Evolutionary conservation across 1,140 invertebrate species (phyloP).

Genomic region (Diprion similis): DNA sequence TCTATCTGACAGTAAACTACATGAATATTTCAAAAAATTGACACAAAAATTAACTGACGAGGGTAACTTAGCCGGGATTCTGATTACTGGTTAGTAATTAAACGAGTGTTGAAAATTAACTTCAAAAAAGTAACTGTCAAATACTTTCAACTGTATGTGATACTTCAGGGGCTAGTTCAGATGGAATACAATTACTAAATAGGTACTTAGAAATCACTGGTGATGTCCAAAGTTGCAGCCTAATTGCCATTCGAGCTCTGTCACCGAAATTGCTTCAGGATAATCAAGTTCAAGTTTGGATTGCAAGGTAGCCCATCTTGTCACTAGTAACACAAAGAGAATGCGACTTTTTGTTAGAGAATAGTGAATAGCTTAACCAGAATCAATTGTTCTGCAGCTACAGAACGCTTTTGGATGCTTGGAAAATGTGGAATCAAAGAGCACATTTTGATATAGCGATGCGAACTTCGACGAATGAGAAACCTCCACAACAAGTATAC

Average conservation of each 20-base stretch:
- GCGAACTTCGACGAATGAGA: conserved; percentile 67
- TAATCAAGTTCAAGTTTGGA: conserved; percentile 74
- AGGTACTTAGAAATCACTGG: conserved; percentile 88
- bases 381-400: conserved; percentile 65
- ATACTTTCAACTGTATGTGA: conserved; percentile 5
- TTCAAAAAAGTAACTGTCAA: neutral
- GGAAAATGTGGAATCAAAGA: conserved; percentile 83
- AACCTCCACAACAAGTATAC: conserved; percentile 80
- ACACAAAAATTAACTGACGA: conserved; percentile 74
- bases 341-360: conserved; percentile 15
- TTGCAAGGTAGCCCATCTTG: conserved; percentile 64
- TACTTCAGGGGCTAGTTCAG: conserved; percentile 68
- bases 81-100: conserved; percentile 76
- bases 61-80: conserved; percentile 85
- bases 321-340: neutral
- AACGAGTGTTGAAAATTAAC: neutral
- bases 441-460: conserved; percentile 78
- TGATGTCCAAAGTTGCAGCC: conserved; percentile 90
- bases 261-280: conserved; percentile 71
- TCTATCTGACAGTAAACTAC: conserved; percentile 80
- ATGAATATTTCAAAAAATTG: conserved; percentile 79
- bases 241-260: conserved; percentile 79
- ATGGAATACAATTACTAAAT: conserved; percentile 84
- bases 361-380: conserved; percentile 14
- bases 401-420: conserved; percentile 76